Conservation (phyloP, 92 coral and sea anemone genomes). For the Epizoanthus rinbou region DNA sequence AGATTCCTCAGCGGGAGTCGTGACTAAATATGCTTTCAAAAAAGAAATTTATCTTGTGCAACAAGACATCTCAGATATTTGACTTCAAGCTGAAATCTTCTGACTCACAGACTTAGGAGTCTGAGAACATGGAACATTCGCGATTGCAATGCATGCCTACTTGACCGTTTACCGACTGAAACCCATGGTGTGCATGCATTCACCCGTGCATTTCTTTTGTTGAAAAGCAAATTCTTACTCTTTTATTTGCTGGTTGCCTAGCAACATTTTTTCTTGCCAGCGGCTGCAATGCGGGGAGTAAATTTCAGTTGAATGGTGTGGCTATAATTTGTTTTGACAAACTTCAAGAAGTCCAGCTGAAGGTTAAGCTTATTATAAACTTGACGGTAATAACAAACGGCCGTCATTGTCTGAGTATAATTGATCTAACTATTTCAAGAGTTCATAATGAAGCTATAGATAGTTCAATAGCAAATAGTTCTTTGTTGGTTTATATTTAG, state of each 20-base stretch:
- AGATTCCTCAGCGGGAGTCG: neutral
- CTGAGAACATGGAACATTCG: neutral
- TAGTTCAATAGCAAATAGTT: constrained; percentile 6
- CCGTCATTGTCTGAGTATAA: constrained; percentile 12
- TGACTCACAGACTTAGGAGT: neutral
- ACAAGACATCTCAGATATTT: neutral
- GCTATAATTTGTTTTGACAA: constrained; percentile 28
- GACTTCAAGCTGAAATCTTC: neutral
- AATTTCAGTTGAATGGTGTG: neutral
- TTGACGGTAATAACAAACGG: constrained; percentile 18
- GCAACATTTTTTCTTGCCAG: neutral
- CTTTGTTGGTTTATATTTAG: constrained; percentile 26
- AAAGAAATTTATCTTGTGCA: neutral
- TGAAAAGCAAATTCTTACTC: neutral
- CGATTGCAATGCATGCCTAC: neutral
- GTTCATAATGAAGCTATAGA: constrained; percentile 13
- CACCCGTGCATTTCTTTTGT: neutral
- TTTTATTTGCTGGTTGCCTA: neutral
- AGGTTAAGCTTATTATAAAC: constrained; percentile 11
- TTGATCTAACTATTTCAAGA: constrained; percentile 29
- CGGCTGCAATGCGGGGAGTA: constrained; percentile 15
- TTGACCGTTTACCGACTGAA: neutral
- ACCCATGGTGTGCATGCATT: neutral
- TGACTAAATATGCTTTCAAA: neutral
- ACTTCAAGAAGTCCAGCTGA: constrained; percentile 7